Evolutionary conservation across 2,888 invertebrate species (phyloP).

Genomic region (Punctoribates punctum): DNA sequence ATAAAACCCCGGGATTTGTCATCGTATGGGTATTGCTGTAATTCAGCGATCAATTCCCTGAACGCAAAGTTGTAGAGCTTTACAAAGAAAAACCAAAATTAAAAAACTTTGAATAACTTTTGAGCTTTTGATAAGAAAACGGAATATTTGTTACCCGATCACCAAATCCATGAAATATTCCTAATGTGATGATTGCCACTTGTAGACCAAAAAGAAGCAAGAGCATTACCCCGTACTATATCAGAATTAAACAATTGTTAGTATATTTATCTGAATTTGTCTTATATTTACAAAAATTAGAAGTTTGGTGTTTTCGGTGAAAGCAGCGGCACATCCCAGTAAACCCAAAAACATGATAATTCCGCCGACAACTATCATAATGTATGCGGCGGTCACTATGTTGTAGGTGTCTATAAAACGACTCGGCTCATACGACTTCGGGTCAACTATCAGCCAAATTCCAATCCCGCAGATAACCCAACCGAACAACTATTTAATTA

Average conservation of each 20-base stretch:
- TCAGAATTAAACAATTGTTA: neutral
- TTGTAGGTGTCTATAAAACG: conserved; percentile 44
- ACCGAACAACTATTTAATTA: conserved; percentile 39
- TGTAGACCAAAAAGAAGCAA: conserved; percentile 39
- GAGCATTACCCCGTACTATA: conserved; percentile 40
- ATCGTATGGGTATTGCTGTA: conserved; percentile 43
- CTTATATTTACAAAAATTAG: neutral
- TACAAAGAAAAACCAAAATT: neutral
- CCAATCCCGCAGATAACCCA: conserved; percentile 43
- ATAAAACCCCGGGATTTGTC: conserved; percentile 39
- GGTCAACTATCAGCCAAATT: conserved; percentile 45
- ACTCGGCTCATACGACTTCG: conserved; percentile 44
- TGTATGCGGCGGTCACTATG: conserved; percentile 44
- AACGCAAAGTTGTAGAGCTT: conserved; percentile 43
- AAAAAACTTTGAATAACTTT: no score
- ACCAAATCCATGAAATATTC: conserved; percentile 43
- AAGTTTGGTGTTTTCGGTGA: neutral
- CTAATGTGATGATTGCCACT: conserved; percentile 41
- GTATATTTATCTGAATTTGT: neutral
- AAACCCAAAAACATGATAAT: conserved; percentile 41
- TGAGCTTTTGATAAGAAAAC: neutral
- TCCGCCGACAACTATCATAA: conserved; percentile 44
- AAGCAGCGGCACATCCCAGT: conserved; percentile 32
- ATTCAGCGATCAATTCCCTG: conserved; percentile 42
- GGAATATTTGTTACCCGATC: conserved; percentile 10